phyloP scores from a whole-genome alignment of 2,888 invertebrate genomes.

The Hirudinaria manillensis region DNA sequence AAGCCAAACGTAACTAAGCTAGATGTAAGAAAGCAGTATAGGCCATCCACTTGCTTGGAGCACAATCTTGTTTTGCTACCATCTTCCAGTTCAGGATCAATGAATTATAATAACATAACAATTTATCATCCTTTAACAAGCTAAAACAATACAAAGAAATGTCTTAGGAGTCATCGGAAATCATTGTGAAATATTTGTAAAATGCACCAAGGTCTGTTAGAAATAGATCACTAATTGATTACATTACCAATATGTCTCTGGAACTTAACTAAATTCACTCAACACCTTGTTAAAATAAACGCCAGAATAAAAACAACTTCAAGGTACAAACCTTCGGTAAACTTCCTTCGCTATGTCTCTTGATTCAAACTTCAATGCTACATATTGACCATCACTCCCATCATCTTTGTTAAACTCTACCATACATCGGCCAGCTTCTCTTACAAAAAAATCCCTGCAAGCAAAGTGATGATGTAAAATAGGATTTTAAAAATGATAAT shows the following conservation, averaged over 20 bases:
- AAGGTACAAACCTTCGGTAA: constrained; percentile 37
- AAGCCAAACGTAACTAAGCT: too few relatives aligned
- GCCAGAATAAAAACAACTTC: too few relatives aligned
- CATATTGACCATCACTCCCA: constrained; percentile 38
- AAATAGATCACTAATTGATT: too few relatives aligned
- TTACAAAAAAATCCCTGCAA: constrained; percentile 39
- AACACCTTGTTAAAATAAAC: too few relatives aligned
- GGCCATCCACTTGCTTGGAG: too few relatives aligned
- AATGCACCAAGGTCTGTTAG: too few relatives aligned
- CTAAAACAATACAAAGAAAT: constrained; percentile 15
- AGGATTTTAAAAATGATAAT: neutral
- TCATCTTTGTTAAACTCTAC: constrained; percentile 43
- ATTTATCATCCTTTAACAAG: constrained; percentile 13
- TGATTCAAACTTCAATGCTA: constrained; percentile 41
- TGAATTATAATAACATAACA: constrained; percentile 14
- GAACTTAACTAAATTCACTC: too few relatives aligned
- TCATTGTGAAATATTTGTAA: too few relatives aligned
- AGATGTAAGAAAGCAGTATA: too few relatives aligned
- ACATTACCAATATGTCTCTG: too few relatives aligned
- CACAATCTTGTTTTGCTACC: neutral
- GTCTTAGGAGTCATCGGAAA: neutral
- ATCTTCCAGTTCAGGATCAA: constrained; percentile 6
- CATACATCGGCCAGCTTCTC: constrained; percentile 36
- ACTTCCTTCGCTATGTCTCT: constrained; percentile 41
- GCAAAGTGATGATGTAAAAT: neutral